Conservation (phyloP, 92 coral and sea anemone genomes). For the Parazoanthus darwini region DNA sequence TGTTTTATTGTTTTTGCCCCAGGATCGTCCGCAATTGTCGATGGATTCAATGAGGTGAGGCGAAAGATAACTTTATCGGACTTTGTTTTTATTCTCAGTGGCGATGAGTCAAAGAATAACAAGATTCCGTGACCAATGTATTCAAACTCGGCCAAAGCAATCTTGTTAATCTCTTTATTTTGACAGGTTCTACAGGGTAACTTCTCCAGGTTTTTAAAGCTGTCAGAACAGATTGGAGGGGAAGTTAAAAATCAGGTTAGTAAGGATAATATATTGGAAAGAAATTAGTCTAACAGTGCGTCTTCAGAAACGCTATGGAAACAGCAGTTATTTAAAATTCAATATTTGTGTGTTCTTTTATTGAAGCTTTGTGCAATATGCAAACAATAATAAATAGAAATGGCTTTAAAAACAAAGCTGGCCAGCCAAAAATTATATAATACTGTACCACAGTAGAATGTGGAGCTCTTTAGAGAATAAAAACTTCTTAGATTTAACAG, state of each 20-base stretch:
- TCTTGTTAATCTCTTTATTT: not conserved
- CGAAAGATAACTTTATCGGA: not conserved
- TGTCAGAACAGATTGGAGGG: constrained; percentile 70
- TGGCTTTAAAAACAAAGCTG: too few species aligned
- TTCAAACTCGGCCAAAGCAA: not conserved
- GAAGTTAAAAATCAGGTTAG: constrained; percentile 69
- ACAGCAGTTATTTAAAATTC: too few species aligned
- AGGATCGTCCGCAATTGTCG: constrained; percentile 29
- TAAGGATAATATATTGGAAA: not conserved
- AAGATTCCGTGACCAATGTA: constrained; percentile 21
- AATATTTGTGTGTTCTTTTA: too few species aligned
- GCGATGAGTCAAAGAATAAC: not conserved
- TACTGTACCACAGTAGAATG: too few species aligned
- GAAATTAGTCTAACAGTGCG: not conserved
- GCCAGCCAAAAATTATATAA: too few species aligned
- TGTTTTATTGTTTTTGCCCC: not conserved
- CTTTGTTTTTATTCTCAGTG: not conserved
- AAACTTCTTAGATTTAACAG: too few species aligned
- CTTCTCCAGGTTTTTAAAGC: constrained; percentile 48
- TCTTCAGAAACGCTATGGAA: not conserved
- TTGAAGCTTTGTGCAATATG: not conserved
- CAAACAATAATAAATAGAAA: too few species aligned
- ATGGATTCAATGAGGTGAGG: constrained; percentile 31
- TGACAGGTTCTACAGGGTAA: constrained; percentile 65
- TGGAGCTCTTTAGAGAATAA: too few species aligned